Percentiles rank a stretch among this genome's conserved stretches.
Evolutionary conservation across 2,797 vertebrate genomes (phyloP).

Genomic region (Thalassophryne amazonica): DNA sequence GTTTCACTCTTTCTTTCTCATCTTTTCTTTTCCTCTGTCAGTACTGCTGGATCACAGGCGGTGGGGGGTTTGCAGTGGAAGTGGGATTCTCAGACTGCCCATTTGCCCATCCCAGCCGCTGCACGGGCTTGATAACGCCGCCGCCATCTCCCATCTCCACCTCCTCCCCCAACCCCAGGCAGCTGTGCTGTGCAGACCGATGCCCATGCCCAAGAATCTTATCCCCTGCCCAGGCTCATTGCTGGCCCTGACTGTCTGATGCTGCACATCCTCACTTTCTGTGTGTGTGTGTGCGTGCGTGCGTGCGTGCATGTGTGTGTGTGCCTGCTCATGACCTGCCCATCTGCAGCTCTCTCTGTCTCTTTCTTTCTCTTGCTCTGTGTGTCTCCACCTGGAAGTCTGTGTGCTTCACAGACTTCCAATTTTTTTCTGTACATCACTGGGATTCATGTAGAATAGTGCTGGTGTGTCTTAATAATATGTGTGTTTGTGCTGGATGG

Average conservation of each 20-base stretch:
- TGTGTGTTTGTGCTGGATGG: too few species aligned
- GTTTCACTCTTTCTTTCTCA: not conserved
- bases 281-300: constrained; percentile 16
- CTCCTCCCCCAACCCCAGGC: constrained; percentile 62
- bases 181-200: constrained; percentile 64
- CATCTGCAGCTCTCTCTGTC: constrained; percentile 8
- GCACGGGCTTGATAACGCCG: constrained; percentile 74
- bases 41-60: constrained; percentile 20
- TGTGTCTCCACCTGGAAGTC: constrained; percentile 17
- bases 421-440: not conserved
- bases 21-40: constrained; percentile 16
- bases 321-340: constrained; percentile 22
- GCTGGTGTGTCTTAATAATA: constrained; percentile 20
- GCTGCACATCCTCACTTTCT: constrained; percentile 21
- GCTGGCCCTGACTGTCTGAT: constrained; percentile 45
- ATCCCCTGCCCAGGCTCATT: constrained; percentile 77
- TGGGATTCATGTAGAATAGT: constrained; percentile 2
- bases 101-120: constrained; percentile 63
- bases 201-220: constrained; percentile 80
- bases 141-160: constrained; percentile 32
- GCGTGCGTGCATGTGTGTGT: constrained; percentile 1
- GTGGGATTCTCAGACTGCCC: constrained; percentile 66
- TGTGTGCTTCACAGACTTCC: constrained; percentile 13
- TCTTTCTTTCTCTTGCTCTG: not conserved
- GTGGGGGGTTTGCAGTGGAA: constrained; percentile 28